Evolutionary conservation across 37 sponge, comb jelly and placozoan species (phyloP).

Genomic region (Beroe ovata): DNA sequence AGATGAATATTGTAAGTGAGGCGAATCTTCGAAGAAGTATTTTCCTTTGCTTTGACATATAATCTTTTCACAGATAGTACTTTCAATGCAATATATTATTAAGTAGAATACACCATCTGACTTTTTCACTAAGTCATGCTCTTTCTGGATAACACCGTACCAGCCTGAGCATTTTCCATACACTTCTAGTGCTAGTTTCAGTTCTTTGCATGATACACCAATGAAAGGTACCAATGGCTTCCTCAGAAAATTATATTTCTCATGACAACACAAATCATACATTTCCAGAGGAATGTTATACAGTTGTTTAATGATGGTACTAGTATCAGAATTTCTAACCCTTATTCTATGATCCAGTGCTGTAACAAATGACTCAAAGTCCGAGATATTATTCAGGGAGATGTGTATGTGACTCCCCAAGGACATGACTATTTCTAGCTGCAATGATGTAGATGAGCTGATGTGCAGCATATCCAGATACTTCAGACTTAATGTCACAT

Average conservation of each 20-base stretch:
- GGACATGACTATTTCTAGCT: not conserved
- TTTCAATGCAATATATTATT: conserved; percentile 15
- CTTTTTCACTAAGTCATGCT: not conserved
- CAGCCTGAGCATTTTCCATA: conserved; percentile 30
- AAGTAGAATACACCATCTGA: not conserved
- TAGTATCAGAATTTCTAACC: not conserved
- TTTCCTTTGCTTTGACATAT: not conserved
- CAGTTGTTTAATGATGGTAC: not conserved
- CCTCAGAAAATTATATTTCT: not conserved
- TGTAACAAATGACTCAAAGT: conserved; percentile 1
- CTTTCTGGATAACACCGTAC: conserved; percentile 6
- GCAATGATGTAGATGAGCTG: not conserved
- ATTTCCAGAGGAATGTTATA: conserved; percentile 17
- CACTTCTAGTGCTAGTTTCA: conserved; percentile 32
- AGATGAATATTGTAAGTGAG: conserved; percentile 9
- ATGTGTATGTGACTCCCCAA: not conserved
- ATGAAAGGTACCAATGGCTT: not conserved
- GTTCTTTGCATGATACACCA: conserved; percentile 36
- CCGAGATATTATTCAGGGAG: not conserved
- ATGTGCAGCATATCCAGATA: not conserved
- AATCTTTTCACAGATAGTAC: not conserved
- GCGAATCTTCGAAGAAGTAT: conserved; percentile 4
- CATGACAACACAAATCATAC: not conserved
- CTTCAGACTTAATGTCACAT: not conserved
- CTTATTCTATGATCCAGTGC: not conserved